phyloP scores from a whole-genome alignment of 30 jellyfish, hydroid and myxozoan genomes.

The Turritopsis dohrnii region DNA sequence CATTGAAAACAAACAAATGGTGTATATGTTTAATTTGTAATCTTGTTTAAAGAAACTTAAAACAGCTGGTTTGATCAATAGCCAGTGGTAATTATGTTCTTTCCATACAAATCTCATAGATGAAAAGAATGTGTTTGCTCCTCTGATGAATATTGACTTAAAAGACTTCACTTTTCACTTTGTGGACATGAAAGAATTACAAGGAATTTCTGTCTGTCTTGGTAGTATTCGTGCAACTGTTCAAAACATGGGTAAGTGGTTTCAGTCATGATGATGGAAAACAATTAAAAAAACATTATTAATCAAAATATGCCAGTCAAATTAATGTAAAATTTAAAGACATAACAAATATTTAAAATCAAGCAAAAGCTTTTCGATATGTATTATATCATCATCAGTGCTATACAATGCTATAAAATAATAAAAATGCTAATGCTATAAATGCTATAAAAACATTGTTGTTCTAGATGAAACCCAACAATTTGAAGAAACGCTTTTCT shows the following conservation, averaged over 20 bases:
- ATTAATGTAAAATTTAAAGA: no score
- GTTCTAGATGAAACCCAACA: neutral
- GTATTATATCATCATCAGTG: no score
- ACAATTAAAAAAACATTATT: neutral
- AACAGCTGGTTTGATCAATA: no score
- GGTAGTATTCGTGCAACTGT: constrained; percentile 41
- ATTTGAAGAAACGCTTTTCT: neutral
- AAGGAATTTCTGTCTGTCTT: constrained; percentile 37
- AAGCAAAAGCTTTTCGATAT: no score
- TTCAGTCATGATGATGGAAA: neutral
- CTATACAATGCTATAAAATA: no score
- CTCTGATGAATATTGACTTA: constrained; percentile 33
- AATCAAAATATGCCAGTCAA: no score
- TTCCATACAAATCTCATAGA: neutral
- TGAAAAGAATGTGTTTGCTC: neutral
- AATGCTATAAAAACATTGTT: no score
- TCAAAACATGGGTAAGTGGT: constrained; percentile 42
- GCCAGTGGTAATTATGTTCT: neutral
- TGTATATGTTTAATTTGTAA: no score
- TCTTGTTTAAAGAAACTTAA: no score
- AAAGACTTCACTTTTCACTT: constrained; percentile 30
- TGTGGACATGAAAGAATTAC: constrained; percentile 15
- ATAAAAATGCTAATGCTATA: no score
- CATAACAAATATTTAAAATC: no score
- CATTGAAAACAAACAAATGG: no score